phyloP scores from a whole-genome alignment of 2,797 vertebrate species.

The Sylvia borin region DNA sequence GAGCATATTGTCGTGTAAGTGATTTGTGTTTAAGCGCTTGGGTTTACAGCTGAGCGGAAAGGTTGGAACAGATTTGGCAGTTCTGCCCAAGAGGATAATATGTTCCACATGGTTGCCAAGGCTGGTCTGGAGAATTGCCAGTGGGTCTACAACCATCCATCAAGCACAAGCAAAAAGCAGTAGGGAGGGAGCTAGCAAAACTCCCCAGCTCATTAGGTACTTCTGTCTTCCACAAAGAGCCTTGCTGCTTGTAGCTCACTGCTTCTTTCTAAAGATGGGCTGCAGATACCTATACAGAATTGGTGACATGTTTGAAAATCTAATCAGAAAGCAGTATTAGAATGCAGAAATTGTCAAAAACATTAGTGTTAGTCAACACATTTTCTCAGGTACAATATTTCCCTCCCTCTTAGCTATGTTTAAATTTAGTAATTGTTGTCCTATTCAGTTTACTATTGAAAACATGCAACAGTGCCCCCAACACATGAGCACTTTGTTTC shows the following conservation, averaged over 20 bases:
- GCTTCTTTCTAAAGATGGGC: neutral
- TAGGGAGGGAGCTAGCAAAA: neutral
- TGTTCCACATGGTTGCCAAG: slow-evolving; percentile 31
- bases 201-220: neutral
- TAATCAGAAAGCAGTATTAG: neutral
- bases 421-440: neutral
- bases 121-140: slow-evolving; percentile 37
- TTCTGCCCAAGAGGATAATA: slow-evolving; percentile 40
- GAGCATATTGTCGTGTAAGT: neutral
- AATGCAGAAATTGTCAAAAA: neutral
- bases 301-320: neutral
- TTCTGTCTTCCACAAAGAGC: neutral
- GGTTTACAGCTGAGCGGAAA: slow-evolving; percentile 41
- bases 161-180: neutral
- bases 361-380: neutral
- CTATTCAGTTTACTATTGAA: neutral
- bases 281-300: neutral
- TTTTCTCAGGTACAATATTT: neutral
- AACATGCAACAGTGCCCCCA: neutral
- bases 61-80: slow-evolving; percentile 21
- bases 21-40: slow-evolving; percentile 28
- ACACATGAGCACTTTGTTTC: rapidly evolving
- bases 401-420: neutral
- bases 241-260: neutral
- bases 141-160: slow-evolving; percentile 29